Evolutionary conservation across 2,888 invertebrate species (phyloP).

Genomic region (Drosophila rubida): DNA sequence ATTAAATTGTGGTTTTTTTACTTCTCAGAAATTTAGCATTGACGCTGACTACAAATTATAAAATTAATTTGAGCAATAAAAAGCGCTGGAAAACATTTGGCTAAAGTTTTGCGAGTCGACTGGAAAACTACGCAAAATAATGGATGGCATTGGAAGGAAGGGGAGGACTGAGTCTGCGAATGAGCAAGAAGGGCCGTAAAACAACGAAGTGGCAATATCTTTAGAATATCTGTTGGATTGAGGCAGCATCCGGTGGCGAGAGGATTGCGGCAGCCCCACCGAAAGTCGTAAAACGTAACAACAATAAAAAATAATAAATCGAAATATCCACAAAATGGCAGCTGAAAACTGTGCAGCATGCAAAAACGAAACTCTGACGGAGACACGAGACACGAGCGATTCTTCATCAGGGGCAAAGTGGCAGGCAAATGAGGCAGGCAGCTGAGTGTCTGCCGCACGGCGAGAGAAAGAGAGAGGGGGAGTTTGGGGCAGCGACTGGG

Average conservation of each 20-base stretch:
- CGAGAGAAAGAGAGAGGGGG: too few species aligned
- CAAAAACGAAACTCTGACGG: conserved; percentile 42
- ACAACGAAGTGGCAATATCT: conserved; percentile 57
- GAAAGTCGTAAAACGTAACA: conserved; percentile 76
- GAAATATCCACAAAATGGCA: conserved; percentile 79
- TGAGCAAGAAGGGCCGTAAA: conserved; percentile 43
- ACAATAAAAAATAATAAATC: conserved; percentile 80
- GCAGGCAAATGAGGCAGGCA: conserved; percentile 62
- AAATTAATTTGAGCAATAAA: conserved; percentile 64
- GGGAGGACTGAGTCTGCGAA: conserved; percentile 24
- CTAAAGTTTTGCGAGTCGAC: conserved; percentile 46
- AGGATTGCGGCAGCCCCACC: conserved; percentile 22
- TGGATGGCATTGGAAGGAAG: neutral
- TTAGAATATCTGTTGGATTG: conserved; percentile 60
- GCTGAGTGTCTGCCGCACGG: conserved; percentile 42
- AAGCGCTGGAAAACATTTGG: conserved; percentile 58
- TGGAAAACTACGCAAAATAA: conserved; percentile 40
- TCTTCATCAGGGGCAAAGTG: conserved; percentile 61
- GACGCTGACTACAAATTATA: conserved; percentile 48
- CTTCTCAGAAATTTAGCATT: neutral
- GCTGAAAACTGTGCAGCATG: conserved; percentile 61
- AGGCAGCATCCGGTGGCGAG: conserved; percentile 30
- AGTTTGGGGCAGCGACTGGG: too few species aligned
- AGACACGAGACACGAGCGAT: conserved; percentile 53
- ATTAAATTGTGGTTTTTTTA: neutral